Evolutionary conservation across 1,140 invertebrate genomes (phyloP).

Genomic region (Drepana arcuata): DNA sequence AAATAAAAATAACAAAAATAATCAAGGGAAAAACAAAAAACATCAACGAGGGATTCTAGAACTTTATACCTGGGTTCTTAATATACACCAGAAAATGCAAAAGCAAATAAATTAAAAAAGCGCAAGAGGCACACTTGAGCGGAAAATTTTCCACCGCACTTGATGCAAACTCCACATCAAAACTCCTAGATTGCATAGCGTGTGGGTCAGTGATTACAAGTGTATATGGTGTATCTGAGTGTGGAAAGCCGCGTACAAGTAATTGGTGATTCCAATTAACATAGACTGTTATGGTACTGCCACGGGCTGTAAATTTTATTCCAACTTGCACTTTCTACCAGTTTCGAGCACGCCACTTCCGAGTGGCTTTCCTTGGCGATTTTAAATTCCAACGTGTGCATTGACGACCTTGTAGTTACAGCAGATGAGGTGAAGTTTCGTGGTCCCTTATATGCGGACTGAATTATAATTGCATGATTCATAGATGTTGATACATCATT

Average conservation of each 20-base stretch:
- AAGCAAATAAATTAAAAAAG: no score
- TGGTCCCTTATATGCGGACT: neutral
- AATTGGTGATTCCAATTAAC: conserved; percentile 45
- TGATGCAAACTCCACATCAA: conserved; percentile 10
- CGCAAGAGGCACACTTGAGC: no score
- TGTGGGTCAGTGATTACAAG: conserved; percentile 20
- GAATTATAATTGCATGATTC: neutral
- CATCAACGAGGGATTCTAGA: no score
- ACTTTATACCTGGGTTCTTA: no score
- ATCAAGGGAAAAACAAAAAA: no score
- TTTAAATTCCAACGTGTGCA: conserved; percentile 5
- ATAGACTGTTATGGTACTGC: conserved; percentile 24
- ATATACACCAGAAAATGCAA: no score
- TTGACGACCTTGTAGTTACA: neutral
- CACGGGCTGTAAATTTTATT: conserved; percentile 30
- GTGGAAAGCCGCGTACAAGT: conserved; percentile 30
- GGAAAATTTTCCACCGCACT: no score
- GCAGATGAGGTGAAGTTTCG: neutral
- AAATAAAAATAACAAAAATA: no score
- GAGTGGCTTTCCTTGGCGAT: conserved; percentile 21
- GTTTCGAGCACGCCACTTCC: conserved; percentile 29
- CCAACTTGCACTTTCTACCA: conserved; percentile 37
- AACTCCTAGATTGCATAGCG: conserved; percentile 19
- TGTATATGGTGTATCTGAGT: conserved; percentile 24
- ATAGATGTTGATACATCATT: neutral